phyloP scores from a whole-genome alignment of 1,140 invertebrate species.

The Dufourea novaeangliae region DNA sequence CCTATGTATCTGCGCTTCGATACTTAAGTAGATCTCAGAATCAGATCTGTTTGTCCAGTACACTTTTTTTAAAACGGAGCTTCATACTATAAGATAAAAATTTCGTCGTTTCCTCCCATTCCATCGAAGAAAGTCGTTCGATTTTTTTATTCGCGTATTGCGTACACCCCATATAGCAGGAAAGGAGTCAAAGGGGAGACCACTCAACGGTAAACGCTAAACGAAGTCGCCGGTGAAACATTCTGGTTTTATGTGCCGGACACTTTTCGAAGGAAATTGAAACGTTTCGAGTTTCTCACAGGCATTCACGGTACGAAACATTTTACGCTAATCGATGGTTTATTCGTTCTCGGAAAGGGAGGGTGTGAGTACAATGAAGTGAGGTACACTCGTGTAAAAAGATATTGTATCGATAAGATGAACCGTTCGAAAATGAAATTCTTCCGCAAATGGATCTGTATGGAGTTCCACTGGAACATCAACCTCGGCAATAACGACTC shows the following conservation, averaged over 20 bases:
- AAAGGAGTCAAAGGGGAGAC: not conserved
- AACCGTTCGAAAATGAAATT: not conserved
- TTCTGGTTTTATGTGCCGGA: constrained; percentile 1
- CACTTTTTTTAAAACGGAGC: no score
- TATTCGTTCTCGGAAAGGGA: not conserved
- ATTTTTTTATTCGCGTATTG: not conserved
- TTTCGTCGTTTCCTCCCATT: not conserved
- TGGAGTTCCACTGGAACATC: no score
- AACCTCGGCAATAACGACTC: no score
- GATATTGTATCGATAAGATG: not conserved
- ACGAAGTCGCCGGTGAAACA: not conserved
- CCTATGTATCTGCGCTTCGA: no score
- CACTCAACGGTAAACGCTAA: not conserved
- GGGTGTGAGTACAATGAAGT: no score
- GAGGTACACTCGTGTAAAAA: not conserved
- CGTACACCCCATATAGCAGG: not conserved
- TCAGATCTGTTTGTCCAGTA: no score
- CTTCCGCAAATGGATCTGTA: no score
- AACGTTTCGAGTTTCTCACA: not conserved
- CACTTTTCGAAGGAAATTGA: not conserved
- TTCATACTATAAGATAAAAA: not conserved
- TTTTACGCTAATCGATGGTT: not conserved
- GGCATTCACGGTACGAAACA: not conserved
- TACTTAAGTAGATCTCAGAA: no score
- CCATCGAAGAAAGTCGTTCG: not conserved